Evolutionary conservation across 1,140 invertebrate species (phyloP).

Genomic region (Pinna nobilis): DNA sequence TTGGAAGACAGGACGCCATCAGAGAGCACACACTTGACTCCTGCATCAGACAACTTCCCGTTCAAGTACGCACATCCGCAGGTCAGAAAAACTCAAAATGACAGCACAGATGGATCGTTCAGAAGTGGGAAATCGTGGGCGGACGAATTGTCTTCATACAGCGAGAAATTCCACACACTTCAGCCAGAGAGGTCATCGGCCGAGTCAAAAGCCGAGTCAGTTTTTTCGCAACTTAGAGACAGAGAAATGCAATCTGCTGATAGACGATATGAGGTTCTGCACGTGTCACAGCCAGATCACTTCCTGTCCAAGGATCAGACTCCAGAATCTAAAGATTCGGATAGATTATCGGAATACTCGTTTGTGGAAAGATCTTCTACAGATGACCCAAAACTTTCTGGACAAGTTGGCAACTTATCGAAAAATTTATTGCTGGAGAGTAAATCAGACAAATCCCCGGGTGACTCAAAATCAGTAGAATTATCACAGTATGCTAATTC

Average conservation of each 20-base stretch:
- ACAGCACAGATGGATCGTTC: conserved; percentile 35
- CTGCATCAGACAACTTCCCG: conserved; percentile 26
- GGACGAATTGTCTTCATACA: conserved; percentile 45
- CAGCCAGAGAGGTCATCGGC: conserved; percentile 30
- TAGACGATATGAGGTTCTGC: conserved; percentile 37
- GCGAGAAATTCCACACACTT: conserved; percentile 28
- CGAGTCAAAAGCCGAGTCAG: conserved; percentile 14
- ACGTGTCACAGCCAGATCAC: conserved; percentile 26
- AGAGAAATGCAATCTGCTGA: conserved; percentile 6
- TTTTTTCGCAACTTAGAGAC: neutral
- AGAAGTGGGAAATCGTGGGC: conserved; percentile 49
- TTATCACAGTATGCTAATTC: conserved; percentile 23
- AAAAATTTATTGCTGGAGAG: no score
- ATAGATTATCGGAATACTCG: no score
- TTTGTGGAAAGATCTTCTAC: conserved; percentile 33
- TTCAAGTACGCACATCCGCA: conserved; percentile 5
- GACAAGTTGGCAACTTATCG: no score
- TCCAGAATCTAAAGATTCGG: conserved; percentile 2
- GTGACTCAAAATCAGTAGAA: neutral
- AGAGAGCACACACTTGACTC: neutral
- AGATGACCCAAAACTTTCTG: no score
- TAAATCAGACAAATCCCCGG: conserved; percentile 3
- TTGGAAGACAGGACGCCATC: conserved; percentile 7
- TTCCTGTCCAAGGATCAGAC: conserved; percentile 42
- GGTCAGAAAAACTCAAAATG: conserved; percentile 3